Evolutionary conservation across 37 sponge, comb jelly and placozoan species (phyloP), one percentile per base, ranked within the genome.

Genomic region (Lycopodina hypogea): DNA sequence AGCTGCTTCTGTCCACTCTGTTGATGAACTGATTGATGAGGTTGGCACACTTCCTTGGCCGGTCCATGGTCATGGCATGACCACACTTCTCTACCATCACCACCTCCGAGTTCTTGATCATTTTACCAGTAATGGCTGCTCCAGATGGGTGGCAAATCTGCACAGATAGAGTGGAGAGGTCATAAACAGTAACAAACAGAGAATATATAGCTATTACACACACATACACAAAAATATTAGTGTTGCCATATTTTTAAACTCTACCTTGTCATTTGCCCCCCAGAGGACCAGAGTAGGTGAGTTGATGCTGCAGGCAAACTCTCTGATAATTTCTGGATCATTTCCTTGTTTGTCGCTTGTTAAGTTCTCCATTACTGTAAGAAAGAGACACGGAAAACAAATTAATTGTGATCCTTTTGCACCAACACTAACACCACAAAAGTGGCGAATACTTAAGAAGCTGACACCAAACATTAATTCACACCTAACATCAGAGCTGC

Each of bases 61-160:
- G 50, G 15, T 88, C 89, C 60, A 88, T 48, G 67, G 92, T 69
- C 39, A 91, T 74, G 19, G 84, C 83, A 64, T 91, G 92, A 1
- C 92, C 92, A 87, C 92, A 91, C 15, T 78, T 79, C 42, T 87
- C 76, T 1, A 91, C 51, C 24, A 91, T 62, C 19, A 60, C 64
- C 2, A 91, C 53, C 52, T 80, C 65, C 15, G 81, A 70, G 37
- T 65, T 37, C n/a, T 78, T 68, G 48, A 84, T 42, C 22, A 90
- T 68, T 17, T 82, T 58, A 22, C 71, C 56, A 18, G 83, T 51
- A 15, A 90, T 71, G 18, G 18, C 34, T 0, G 87, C 91, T 52
- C 91, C 91, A n/a, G 91, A 82, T 63, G 77, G 67, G 68, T 86
- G 74, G 53, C 83, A 90, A 7, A 90, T 65, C 90, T 90, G 69